These are phyloP conservation scores for Acanthurus lineatus DNA, from an alignment of 2,797 vertebrate genomes.

Conservation along the genomic window DNA sequence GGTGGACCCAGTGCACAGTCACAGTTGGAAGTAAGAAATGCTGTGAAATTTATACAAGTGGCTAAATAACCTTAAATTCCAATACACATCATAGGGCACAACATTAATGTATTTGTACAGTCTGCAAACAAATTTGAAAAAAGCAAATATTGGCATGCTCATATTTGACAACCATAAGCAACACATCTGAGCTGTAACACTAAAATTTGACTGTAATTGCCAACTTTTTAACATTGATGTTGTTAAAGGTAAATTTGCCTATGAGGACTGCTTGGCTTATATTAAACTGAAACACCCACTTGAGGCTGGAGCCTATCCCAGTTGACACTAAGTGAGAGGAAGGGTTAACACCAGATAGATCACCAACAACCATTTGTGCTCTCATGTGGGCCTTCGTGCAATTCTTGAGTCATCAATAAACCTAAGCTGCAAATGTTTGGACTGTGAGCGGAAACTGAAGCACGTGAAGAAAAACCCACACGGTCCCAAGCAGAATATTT, in stretches of 20 bases:
- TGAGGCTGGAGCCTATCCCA: background rate
- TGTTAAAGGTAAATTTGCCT: background rate
- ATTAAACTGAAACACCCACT: background rate
- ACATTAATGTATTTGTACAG: background rate
- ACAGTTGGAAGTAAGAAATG: background rate
- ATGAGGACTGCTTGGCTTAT: background rate
- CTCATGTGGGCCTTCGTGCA: background rate
- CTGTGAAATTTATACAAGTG: background rate
- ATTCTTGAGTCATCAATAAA: background rate
- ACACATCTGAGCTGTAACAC: background rate
- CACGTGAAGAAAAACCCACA: background rate
- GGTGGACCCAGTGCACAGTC: background rate
- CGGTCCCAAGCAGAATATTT: background rate
- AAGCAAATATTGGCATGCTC: background rate
- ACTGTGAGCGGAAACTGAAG: background rate
- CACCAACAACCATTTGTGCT: background rate
- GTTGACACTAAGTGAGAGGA: background rate
- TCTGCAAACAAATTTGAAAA: background rate
- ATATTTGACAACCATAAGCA: conserved; percentile 1
- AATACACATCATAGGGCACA: background rate
- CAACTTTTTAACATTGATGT: background rate
- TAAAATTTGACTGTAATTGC: background rate
- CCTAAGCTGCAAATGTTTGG: background rate
- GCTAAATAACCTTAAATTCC: background rate
- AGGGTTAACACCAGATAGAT: background rate